Base-by-base conservation (phyloP, 92 coral and sea anemone genomes). In the Paramuricea clavata region DNA sequence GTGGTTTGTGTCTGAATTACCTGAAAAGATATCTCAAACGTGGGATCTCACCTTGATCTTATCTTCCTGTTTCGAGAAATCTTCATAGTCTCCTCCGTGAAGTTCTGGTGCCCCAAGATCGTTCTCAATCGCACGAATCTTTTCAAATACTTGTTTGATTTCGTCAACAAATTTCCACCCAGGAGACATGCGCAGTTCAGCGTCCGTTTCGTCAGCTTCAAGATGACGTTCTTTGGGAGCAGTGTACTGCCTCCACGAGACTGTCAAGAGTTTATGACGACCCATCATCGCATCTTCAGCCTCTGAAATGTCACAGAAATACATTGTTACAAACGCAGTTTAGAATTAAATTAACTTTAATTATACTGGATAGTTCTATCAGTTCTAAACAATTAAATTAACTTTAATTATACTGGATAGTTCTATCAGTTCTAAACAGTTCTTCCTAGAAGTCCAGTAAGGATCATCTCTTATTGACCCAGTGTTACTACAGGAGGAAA, bases 21-120 rank as follows among this genome's bases (percentile, higher is more conserved):
- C n/a, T n/a, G n/a, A n/a, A n/a, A n/a, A n/a, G n/a, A n/a, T n/a
- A n/a, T n/a, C n/a, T n/a, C n/a, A n/a, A n/a, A n/a, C n/a, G n/a
- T n/a, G n/a, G n/a, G n/a, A n/a, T 17, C 92, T 33, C 36, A 94
- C 98, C 95, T 95, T 94, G 47, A 95, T 82, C 17, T 92, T 95
- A 70, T 96, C 99, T 68, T 96, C 99, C 74, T 96, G 99, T 75
- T 90, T 93, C 32, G 99, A 96, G 88, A 96, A 94, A 72, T 96
- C 98, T 83, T 96, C 99, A 52, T 91, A 96, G 50, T 96, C 97
- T 28, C 96, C 94, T 32, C 97, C 95, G 72, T 94, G 95, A 27
- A 96, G 87, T 50, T 94, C 99, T 22, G 95, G 91, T 6, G 99
- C 94, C 62, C 89, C 91, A 36, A 96, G 78, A 35, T 87, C 82